Percentiles rank a stretch among this genome's conserved stretches.
Conservation (phyloP, 2,797 vertebrate genomes). For the Bryconaethiops microstoma region DNA sequence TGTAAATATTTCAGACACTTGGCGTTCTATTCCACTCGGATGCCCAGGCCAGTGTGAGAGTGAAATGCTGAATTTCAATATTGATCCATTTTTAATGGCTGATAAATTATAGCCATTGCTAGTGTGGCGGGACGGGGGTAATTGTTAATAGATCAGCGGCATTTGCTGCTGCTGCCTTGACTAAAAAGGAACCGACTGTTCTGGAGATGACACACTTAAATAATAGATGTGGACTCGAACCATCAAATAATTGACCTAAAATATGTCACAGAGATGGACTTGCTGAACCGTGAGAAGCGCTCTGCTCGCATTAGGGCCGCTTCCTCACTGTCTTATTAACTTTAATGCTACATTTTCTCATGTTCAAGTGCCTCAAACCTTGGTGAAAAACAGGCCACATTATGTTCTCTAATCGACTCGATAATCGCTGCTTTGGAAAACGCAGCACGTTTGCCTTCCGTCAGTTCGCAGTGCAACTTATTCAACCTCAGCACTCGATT, state of each 20-base stretch:
- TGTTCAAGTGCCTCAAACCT: conserved; percentile 39
- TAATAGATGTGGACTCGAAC: conserved; percentile 62
- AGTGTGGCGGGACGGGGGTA: conserved; percentile 57
- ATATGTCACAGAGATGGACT: conserved; percentile 56
- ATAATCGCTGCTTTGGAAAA: conserved; percentile 37
- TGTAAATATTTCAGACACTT: conserved; percentile 70
- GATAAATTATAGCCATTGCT: conserved; percentile 64
- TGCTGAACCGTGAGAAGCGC: conserved; percentile 57
- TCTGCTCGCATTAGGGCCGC: conserved; percentile 34
- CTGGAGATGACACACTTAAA: conserved; percentile 64
- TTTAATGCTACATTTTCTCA: conserved; percentile 44
- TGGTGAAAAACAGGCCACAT: conserved; percentile 34
- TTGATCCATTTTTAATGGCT: conserved; percentile 68
- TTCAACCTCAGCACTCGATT: conserved; percentile 21
- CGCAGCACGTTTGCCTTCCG: conserved; percentile 15
- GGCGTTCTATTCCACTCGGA: conserved; percentile 65
- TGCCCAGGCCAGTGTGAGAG: conserved; percentile 56
- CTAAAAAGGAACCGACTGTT: conserved; percentile 58
- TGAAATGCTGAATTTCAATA: conserved; percentile 68
- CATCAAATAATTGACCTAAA: conserved; percentile 67
- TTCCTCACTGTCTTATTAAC: conserved; percentile 57
- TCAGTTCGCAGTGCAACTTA: conserved; percentile 18
- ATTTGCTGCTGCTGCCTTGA: conserved; percentile 54
- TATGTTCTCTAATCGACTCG: conserved; percentile 46
- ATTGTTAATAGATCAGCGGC: conserved; percentile 66